phyloP scores from a whole-genome alignment of 2,888 invertebrate species.

The Xylota segnis region DNA sequence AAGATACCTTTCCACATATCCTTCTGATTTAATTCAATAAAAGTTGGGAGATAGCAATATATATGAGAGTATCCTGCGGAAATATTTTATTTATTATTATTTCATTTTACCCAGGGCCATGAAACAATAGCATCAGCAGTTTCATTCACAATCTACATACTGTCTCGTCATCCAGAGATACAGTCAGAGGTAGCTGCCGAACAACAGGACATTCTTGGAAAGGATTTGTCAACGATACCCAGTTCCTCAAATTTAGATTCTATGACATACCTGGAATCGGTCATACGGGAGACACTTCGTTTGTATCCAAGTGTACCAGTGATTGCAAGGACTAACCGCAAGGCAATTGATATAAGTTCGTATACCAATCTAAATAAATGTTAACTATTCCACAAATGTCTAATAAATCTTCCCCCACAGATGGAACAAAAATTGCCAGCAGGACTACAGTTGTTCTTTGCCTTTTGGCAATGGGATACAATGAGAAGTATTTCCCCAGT shows the following conservation, averaged over 20 bases:
- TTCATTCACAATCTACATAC: constrained; percentile 85
- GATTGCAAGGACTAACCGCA: constrained; percentile 81
- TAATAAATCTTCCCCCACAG: constrained; percentile 69
- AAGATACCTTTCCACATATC: too few species aligned
- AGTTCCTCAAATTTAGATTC: constrained; percentile 78
- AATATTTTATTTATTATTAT: neutral
- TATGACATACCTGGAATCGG: constrained; percentile 80
- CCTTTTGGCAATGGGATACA: constrained; percentile 81
- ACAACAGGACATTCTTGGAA: constrained; percentile 84
- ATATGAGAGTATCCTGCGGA: too few species aligned
- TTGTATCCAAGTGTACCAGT: constrained; percentile 81
- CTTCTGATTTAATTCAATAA: too few species aligned
- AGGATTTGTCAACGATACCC: constrained; percentile 79
- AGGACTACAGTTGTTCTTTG: constrained; percentile 81
- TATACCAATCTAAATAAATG: constrained; percentile 34
- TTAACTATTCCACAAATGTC: neutral
- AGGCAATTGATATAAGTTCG: constrained; percentile 81
- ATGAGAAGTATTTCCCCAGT: constrained; percentile 81
- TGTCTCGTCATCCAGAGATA: constrained; percentile 85
- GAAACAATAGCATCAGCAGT: constrained; percentile 87
- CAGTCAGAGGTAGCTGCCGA: constrained; percentile 85
- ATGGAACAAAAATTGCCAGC: constrained; percentile 81
- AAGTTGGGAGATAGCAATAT: too few species aligned
- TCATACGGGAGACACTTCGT: constrained; percentile 80
- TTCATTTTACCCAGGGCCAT: constrained; percentile 84